Evolutionary conservation across 2,888 invertebrate species (phyloP).

Genomic region (Cheilosia scutellata): DNA sequence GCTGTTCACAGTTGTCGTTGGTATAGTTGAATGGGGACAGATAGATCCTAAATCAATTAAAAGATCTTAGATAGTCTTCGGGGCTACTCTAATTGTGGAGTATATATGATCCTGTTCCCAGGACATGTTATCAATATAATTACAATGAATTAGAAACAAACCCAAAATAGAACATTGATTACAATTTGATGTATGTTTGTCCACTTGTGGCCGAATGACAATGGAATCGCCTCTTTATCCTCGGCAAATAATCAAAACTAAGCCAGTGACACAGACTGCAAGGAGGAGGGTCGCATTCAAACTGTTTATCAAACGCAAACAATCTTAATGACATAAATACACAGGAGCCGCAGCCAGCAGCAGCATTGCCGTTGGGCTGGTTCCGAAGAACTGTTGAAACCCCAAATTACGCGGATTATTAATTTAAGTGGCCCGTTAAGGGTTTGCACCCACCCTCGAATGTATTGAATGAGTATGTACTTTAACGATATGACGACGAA

Average conservation of each 20-base stretch:
- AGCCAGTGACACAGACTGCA: conserved; percentile 71
- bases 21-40: neutral
- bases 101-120: conserved; percentile 56
- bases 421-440: conserved; percentile 82
- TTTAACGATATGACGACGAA: conserved; percentile 69
- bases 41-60: conserved; percentile 73
- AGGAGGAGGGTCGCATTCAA: conserved; percentile 73
- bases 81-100: conserved; percentile 51
- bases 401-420: conserved; percentile 84
- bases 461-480: conserved; percentile 56
- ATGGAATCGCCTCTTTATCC: conserved; percentile 56
- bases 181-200: conserved; percentile 59
- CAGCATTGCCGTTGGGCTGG: conserved; percentile 65
- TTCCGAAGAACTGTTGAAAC: conserved; percentile 79
- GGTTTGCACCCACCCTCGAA: conserved; percentile 71
- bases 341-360: conserved; percentile 60
- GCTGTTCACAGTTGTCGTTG: conserved; percentile 45
- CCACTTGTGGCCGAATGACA: conserved; percentile 51
- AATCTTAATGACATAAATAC: conserved; percentile 84
- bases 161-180: conserved; percentile 54
- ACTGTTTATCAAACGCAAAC: conserved; percentile 82
- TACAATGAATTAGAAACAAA: conserved; percentile 62
- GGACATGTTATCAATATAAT: conserved; percentile 67
- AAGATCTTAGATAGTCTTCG: conserved; percentile 65
- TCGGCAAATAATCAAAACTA: conserved; percentile 47